Conservation (phyloP, 2,113 vertebrate species). For the Desmodus rotundus region DNA sequence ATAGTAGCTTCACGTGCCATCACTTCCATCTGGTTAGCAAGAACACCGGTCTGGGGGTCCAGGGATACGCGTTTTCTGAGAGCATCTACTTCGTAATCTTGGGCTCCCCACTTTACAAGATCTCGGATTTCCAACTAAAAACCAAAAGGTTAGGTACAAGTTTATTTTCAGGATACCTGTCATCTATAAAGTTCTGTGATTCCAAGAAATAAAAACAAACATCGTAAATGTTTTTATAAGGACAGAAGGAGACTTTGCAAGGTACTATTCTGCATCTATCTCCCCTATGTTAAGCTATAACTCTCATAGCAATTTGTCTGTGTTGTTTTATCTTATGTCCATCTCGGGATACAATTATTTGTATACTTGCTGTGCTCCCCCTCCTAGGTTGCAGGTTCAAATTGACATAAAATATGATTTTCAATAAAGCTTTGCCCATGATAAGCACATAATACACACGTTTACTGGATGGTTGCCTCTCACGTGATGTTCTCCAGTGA, state of each 20-base stretch:
- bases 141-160: neutral
- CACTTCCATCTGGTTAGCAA: neutral
- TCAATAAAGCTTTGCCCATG: neutral
- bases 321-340: neutral
- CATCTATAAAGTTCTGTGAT: neutral
- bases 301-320: slow-evolving; percentile 23
- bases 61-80: neutral
- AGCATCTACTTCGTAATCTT: neutral
- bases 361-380: neutral
- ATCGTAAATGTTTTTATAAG: neutral
- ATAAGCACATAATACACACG: neutral
- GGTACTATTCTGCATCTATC: neutral
- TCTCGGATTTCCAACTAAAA: neutral
- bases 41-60: neutral
- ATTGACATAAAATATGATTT: neutral
- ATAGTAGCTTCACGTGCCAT: neutral
- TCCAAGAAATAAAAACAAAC: slow-evolving; percentile 17
- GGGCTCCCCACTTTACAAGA: neutral
- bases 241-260: neutral
- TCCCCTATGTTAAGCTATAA: slow-evolving; percentile 35
- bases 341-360: slow-evolving; percentile 31
- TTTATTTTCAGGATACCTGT: neutral
- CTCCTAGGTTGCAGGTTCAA: neutral
- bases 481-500: neutral
- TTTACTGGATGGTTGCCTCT: neutral